phyloP scores from a whole-genome alignment of 1,140 invertebrate genomes.

The Aphaenogaster rudis region DNA sequence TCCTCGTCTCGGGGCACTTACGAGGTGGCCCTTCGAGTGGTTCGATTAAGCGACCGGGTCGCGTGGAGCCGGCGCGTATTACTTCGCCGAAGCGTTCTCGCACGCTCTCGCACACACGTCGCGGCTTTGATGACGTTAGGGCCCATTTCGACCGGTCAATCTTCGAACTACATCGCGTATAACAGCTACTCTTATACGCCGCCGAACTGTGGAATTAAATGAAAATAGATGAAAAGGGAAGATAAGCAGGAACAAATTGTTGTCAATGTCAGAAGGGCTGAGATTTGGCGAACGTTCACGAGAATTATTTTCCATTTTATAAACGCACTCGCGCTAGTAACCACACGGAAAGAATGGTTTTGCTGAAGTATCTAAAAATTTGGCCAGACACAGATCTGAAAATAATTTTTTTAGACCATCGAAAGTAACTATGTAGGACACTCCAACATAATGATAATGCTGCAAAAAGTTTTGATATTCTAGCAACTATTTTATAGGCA shows the following conservation, averaged over 20 bases:
- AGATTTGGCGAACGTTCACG: not conserved
- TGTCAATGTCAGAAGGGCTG: not conserved
- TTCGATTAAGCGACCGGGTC: conserved; percentile 56
- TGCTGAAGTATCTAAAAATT: no score
- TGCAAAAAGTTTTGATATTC: no score
- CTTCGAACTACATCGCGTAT: conserved; percentile 2
- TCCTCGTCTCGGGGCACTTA: conserved; percentile 51
- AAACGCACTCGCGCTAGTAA: not conserved
- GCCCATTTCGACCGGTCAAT: conserved; percentile 32
- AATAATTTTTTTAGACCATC: no score
- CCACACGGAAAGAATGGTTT: no score
- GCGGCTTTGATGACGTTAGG: conserved; percentile 44
- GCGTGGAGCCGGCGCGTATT: conserved; percentile 50
- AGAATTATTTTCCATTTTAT: not conserved
- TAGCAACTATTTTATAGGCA: no score
- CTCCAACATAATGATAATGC: no score
- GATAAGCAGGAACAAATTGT: not conserved
- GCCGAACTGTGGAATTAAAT: not conserved
- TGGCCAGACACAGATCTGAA: no score
- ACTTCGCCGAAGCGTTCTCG: conserved; percentile 50
- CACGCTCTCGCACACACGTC: conserved; percentile 27
- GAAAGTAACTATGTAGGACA: no score
- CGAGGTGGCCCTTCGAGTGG: conserved; percentile 54
- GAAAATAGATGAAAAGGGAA: not conserved
- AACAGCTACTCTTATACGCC: not conserved